A percentile compares a stretch with the other conserved stretches of the same genome.
These are phyloP conservation scores for Aradophagus sp. DNA, from an alignment of 1,140 invertebrate species.

Conservation along the genomic window DNA sequence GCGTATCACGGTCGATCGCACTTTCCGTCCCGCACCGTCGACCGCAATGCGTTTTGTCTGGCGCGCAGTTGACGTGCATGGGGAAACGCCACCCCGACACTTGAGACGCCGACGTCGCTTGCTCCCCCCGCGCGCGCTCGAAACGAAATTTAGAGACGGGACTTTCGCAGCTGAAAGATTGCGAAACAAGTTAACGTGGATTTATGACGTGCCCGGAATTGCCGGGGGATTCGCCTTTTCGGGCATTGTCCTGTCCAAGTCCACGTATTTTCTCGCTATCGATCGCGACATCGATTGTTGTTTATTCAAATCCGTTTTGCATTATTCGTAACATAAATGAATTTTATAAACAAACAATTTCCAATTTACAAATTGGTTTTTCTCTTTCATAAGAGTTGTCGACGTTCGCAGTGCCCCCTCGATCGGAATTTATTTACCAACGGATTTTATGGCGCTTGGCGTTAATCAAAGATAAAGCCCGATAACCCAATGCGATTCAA, in stretches of 20 bases:
- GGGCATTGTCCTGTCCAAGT: constrained; percentile 16
- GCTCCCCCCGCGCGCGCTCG: constrained; percentile 7
- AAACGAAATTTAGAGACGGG: constrained; percentile 45
- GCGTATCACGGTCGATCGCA: constrained; percentile 31
- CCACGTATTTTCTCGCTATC: neutral
- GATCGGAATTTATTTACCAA: too few relatives aligned
- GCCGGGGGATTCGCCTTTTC: constrained; percentile 22
- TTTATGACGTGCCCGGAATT: constrained; percentile 45
- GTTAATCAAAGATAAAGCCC: too few relatives aligned
- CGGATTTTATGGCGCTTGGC: too few relatives aligned
- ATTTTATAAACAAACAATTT: too few relatives aligned
- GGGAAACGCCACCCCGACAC: constrained; percentile 59
- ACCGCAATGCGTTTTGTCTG: constrained; percentile 34
- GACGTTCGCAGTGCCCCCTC: too few relatives aligned
- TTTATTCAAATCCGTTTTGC: too few relatives aligned
- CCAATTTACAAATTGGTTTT: too few relatives aligned
- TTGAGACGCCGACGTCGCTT: constrained; percentile 52
- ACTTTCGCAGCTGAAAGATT: constrained; percentile 38
- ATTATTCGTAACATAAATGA: too few relatives aligned
- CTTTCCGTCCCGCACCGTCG: constrained; percentile 36
- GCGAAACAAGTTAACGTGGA: constrained; percentile 45
- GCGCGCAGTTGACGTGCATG: constrained; percentile 43
- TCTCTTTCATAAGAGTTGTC: too few relatives aligned
- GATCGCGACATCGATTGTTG: too few relatives aligned
- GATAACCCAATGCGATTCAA: too few relatives aligned